phyloP scores from a whole-genome alignment of 2,888 invertebrate species.

The Amblyjoppa fuscipennis region DNA sequence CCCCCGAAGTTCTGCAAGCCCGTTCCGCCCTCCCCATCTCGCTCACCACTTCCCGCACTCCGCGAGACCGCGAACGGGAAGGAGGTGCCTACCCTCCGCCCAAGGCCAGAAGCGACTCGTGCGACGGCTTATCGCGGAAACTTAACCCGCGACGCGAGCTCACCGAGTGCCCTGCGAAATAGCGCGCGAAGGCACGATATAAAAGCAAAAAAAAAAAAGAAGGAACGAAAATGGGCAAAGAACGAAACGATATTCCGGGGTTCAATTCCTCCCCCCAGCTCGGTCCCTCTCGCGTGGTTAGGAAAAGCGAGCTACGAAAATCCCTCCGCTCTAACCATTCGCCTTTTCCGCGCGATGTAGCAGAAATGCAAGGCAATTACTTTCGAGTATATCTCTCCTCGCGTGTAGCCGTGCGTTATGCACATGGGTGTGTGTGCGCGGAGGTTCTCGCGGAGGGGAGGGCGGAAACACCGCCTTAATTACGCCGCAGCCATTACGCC shows the following conservation, averaged over 20 bases:
- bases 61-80: conserved; percentile 30
- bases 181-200: conserved; percentile 12
- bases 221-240: conserved; percentile 2
- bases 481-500: conserved; percentile 28
- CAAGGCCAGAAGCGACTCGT: conserved; percentile 21
- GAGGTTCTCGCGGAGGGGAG: background rate
- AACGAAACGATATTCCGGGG: conserved; percentile 36
- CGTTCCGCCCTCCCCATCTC: conserved; percentile 7
- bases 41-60: background rate
- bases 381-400: background rate
- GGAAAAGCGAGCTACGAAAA: conserved; percentile 34
- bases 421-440: background rate
- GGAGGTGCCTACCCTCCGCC: background rate
- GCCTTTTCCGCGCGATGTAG: conserved; percentile 6
- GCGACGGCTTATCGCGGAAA: conserved; percentile 34
- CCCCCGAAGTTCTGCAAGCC: conserved; percentile 39
- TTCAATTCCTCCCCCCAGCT: background rate
- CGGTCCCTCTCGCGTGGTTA: conserved; percentile 22
- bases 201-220: conserved; percentile 14
- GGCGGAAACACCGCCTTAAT: conserved; percentile 22
- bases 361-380: conserved; percentile 39
- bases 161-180: conserved; percentile 18
- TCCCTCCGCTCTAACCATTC: background rate
- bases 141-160: conserved; percentile 1
- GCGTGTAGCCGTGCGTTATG: background rate